Evolutionary conservation across 2,888 invertebrate species (phyloP), one percentile per base, ranked within the genome.

Genomic region (Agrilus biguttatus): DNA sequence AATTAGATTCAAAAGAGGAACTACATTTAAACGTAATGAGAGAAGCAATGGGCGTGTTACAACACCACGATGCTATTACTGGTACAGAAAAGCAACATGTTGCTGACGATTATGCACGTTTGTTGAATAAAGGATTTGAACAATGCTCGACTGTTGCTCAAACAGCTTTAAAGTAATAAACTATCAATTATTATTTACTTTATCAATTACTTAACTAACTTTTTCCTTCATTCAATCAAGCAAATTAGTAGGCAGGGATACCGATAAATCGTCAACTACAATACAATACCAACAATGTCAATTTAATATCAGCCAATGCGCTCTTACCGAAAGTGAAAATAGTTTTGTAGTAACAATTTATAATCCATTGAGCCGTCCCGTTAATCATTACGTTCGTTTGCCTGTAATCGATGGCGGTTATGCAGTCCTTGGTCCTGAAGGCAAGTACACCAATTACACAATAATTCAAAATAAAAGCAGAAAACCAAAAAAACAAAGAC

Each of bases 31-130:
- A 75, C 39, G 69, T 72, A 36, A 70, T 86, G 14, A 76, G 77
- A 7, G 77, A 78, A 49, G 78, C 77, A 0, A 80, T 86, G 79
- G 85, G 83, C 4, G 67, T 84, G 2, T 80, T 85, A 80, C 92
- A 93, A 60, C 93, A 95, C 58, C 93, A 95, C 59, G 92, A 95
- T 60, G 88, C 74, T 14, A 78, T 93, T 2, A 86, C 88, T 0
- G 87, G 87, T 3, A 88, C 88, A 0, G 86, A 85, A 58, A 83
- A 88, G 61, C 76, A 90, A 61, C 73, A 82, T 61, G 83, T 97
- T 0, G 83, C 92, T 0, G 61, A 77, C 40, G 95, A 97, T 65
- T 97, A 97, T 62, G 80, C 83, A 28, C 67, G 80, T 10, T 63
- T 86, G 34, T 63, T 96, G 8, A 68, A 74, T 40, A 62, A 72